Evolutionary conservation across 2,113 vertebrate species (phyloP).

Genomic region (Podarcis raffonei): DNA sequence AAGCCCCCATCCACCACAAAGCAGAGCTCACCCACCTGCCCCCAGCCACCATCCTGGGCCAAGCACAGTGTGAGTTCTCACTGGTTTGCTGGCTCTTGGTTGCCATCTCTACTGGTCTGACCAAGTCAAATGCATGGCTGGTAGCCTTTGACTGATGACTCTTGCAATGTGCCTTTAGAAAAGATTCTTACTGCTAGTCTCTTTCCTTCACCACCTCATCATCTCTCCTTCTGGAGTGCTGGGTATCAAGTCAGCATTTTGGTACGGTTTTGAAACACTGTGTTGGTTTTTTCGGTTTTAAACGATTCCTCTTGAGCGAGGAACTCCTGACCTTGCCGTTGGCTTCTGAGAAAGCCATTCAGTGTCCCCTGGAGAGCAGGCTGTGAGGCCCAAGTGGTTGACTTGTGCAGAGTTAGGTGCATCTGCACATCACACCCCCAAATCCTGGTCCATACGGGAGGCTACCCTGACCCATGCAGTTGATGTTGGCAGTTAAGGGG

Average conservation of each 20-base stretch:
- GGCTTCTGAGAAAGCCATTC: neutral
- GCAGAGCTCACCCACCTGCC: neutral
- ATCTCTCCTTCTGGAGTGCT: neutral
- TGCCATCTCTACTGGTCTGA: neutral
- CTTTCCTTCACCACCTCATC: neutral
- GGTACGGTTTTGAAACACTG: neutral
- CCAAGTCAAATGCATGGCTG: neutral
- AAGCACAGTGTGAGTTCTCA: too few relatives aligned
- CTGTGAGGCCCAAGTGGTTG: neutral
- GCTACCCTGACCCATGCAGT: neutral
- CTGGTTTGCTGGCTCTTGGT: neutral
- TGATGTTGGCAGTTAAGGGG: neutral
- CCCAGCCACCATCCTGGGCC: neutral
- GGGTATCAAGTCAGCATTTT: neutral
- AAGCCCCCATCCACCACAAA: neutral
- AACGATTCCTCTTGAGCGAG: too few relatives aligned
- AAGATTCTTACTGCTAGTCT: neutral
- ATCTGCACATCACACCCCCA: rapidly evolving
- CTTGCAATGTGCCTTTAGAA: neutral
- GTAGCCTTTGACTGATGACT: neutral
- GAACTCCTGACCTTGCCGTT: neutral
- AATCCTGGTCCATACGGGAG: neutral
- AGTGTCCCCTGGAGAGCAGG: neutral
- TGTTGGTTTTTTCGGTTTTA: neutral
- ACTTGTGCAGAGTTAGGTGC: neutral